phyloP scores from a whole-genome alignment of 2,113 vertebrate species.

The Cervus canadensis region DNA sequence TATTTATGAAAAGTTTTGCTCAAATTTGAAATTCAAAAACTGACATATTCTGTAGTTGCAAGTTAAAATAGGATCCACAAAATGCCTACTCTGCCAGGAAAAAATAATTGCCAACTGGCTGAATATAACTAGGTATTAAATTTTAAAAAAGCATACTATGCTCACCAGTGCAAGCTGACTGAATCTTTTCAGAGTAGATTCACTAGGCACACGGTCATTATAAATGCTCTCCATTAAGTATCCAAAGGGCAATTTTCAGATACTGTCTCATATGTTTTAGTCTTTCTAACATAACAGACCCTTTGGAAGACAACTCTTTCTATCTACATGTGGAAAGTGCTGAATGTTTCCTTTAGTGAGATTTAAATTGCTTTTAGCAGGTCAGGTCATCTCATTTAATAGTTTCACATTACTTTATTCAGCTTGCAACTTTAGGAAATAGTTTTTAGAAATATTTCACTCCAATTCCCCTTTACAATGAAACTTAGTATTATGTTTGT shows the following conservation, averaged over 20 bases:
- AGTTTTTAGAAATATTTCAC: constrained; percentile 33
- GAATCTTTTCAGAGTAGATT: constrained; percentile 32
- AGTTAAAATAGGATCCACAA: constrained; percentile 12
- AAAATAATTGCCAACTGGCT: constrained; percentile 12
- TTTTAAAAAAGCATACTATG: neutral
- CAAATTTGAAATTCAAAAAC: neutral
- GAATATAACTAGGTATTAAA: constrained; percentile 32
- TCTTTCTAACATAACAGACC: constrained; percentile 57
- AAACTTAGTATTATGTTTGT: constrained; percentile 28
- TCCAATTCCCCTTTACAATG: constrained; percentile 24
- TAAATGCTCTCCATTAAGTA: constrained; percentile 29
- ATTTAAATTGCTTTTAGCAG: constrained; percentile 71
- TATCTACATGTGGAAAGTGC: constrained; percentile 45
- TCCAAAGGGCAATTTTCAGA: constrained; percentile 49
- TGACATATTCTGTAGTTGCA: neutral
- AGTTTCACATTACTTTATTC: constrained; percentile 57
- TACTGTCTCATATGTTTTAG: constrained; percentile 34
- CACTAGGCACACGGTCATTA: constrained; percentile 23
- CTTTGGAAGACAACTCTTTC: constrained; percentile 52
- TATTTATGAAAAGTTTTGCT: neutral
- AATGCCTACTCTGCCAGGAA: neutral
- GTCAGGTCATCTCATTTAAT: constrained; percentile 67
- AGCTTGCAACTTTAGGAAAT: constrained; percentile 55
- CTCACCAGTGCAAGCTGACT: neutral
- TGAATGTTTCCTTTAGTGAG: constrained; percentile 53